Conservation (phyloP, 2,113 vertebrate genomes). For the Actinemys pallida region DNA sequence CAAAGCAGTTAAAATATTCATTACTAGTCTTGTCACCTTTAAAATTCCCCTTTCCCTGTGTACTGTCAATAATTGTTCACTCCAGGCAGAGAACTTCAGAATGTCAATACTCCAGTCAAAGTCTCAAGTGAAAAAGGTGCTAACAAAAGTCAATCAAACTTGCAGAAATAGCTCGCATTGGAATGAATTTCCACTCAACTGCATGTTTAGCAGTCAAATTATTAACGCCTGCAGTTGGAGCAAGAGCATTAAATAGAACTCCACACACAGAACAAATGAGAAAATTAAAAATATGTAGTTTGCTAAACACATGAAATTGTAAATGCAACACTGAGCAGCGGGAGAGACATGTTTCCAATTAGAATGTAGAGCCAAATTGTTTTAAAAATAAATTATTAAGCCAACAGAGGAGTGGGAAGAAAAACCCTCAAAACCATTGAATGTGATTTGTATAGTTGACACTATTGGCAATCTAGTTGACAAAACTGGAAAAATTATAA, state of each 20-base stretch:
- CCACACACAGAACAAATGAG: not conserved
- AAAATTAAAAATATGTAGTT: not conserved
- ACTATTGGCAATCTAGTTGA: not conserved
- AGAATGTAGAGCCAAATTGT: not conserved
- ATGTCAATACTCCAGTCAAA: not conserved
- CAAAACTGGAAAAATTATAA: not conserved
- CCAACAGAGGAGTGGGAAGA: fast-evolving
- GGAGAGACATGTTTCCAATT: not conserved
- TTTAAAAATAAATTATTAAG: not conserved
- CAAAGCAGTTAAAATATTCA: conserved; percentile 51
- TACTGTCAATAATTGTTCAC: not conserved
- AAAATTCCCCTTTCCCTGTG: not conserved
- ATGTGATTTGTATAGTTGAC: fast-evolving
- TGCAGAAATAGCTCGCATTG: not conserved
- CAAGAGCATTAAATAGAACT: not conserved
- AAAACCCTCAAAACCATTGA: not conserved
- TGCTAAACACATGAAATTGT: not conserved
- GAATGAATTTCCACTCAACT: not conserved
- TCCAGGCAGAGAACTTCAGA: not conserved
- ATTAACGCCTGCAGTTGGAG: not conserved
- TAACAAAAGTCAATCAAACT: not conserved
- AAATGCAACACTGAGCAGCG: not conserved
- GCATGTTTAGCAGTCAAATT: not conserved
- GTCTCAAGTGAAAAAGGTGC: not conserved
- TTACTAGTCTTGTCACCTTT: not conserved